Conservation (phyloP, 2,113 vertebrate genomes). For the Prunella himalayana region DNA sequence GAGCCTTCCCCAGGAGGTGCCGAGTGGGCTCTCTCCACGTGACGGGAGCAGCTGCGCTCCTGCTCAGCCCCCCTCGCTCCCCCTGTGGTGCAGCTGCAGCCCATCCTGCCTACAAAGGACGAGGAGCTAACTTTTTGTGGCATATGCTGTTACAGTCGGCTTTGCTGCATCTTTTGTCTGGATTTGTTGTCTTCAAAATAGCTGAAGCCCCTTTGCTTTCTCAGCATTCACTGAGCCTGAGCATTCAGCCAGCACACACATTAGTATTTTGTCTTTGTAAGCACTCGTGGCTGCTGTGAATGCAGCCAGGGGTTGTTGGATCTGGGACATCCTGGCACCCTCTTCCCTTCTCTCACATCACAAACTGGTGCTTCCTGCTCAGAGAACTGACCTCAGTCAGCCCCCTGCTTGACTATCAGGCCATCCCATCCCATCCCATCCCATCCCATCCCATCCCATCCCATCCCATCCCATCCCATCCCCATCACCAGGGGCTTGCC, state of each 20-base stretch:
- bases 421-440: background rate
- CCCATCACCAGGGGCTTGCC: background rate
- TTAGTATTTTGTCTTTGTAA: background rate
- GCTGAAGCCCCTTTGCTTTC: constrained; percentile 8
- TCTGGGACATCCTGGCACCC: background rate
- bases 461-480: background rate
- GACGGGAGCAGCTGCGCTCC: constrained; percentile 52
- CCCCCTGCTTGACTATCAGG: background rate
- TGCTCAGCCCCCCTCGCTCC: background rate
- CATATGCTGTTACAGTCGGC: constrained; percentile 29
- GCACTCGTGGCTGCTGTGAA: background rate
- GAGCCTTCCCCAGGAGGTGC: constrained; percentile 32
- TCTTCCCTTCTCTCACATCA: background rate
- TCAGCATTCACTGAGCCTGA: background rate
- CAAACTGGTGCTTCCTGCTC: background rate
- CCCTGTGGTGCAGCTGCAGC: constrained; percentile 45
- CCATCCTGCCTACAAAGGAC: constrained; percentile 43
- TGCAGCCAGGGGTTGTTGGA: background rate
- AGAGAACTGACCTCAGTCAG: background rate
- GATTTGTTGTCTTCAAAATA: background rate
- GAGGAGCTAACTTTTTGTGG: constrained; percentile 34
- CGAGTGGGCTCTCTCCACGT: background rate
- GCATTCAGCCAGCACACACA: background rate
- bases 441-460: background rate
- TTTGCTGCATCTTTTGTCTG: constrained; percentile 50